Conservation (phyloP, 1,140 invertebrate species). For the Pachyrhynchus sulphureomaculatus region DNA sequence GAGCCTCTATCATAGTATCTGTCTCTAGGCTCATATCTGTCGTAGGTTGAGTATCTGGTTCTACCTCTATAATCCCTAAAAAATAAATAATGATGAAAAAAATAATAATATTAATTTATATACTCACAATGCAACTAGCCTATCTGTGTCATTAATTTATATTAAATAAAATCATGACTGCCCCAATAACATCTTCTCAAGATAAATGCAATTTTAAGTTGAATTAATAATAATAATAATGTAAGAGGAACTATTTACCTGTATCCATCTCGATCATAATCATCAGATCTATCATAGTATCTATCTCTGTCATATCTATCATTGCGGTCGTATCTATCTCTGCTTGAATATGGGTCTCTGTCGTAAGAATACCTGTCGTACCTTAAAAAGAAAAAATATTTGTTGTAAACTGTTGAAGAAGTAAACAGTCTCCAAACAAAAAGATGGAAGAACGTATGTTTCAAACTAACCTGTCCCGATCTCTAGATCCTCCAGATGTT, state of each 20-base stretch:
- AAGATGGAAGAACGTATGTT: no score
- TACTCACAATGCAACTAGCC: no score
- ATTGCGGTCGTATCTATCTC: slow-evolving; percentile 18
- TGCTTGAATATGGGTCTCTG: slow-evolving; percentile 12
- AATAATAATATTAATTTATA: no score
- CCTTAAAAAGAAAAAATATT: no score
- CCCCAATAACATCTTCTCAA: no score
- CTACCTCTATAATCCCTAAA: slow-evolving; percentile 12
- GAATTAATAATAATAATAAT: no score
- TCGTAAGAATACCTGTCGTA: background rate
- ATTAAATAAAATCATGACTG: no score
- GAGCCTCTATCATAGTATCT: slow-evolving; percentile 28
- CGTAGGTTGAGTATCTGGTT: slow-evolving; percentile 2
- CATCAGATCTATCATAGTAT: slow-evolving; percentile 19
- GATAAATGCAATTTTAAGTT: no score
- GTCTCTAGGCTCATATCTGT: slow-evolving; percentile 23
- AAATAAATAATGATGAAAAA: background rate
- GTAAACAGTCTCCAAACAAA: no score
- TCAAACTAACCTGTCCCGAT: background rate
- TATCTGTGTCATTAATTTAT: no score
- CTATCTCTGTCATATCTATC: slow-evolving; percentile 19
- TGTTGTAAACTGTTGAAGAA: no score
- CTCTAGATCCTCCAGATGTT: background rate
- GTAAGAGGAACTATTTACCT: no score
- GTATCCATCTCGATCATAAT: slow-evolving; percentile 19